Evolutionary conservation across 2,797 vertebrate species (phyloP).

Genomic region (Champsocephalus esox): DNA sequence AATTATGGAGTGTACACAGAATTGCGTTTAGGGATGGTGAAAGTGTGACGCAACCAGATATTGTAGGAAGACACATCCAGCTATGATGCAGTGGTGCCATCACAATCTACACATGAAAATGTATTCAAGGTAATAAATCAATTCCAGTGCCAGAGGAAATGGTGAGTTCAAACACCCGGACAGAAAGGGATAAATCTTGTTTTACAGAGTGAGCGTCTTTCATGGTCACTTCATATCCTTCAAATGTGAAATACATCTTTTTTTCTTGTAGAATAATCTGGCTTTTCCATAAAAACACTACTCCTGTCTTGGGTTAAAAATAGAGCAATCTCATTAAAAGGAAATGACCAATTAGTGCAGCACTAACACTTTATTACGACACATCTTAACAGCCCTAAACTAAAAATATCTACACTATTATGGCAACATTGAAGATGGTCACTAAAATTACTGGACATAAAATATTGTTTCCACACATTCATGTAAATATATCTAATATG

Average conservation of each 20-base stretch:
- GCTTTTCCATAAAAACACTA: neutral
- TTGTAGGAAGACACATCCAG: neutral
- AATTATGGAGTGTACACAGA: slow-evolving; percentile 6
- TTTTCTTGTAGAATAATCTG: neutral
- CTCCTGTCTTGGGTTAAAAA: neutral
- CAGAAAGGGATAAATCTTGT: slow-evolving; percentile 27
- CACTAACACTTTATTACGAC: neutral
- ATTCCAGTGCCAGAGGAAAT: slow-evolving; percentile 15
- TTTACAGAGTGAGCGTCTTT: slow-evolving; percentile 11
- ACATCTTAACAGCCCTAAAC: neutral
- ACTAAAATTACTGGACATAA: neutral
- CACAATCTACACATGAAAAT: neutral
- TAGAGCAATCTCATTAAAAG: neutral
- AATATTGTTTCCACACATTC: no score
- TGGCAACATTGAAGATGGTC: neutral
- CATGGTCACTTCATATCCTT: slow-evolving; percentile 1
- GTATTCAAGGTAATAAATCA: slow-evolving; percentile 45
- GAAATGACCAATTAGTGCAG: neutral
- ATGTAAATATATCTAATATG: no score
- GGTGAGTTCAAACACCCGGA: slow-evolving; percentile 17
- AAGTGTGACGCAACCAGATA: slow-evolving; percentile 1
- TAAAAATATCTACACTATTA: neutral
- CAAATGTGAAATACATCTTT: slow-evolving; percentile 7
- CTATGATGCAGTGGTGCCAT: neutral
- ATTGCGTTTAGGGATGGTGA: neutral